phyloP scores from a whole-genome alignment of 1,140 invertebrate species.

The Neodiprion lecontei region DNA sequence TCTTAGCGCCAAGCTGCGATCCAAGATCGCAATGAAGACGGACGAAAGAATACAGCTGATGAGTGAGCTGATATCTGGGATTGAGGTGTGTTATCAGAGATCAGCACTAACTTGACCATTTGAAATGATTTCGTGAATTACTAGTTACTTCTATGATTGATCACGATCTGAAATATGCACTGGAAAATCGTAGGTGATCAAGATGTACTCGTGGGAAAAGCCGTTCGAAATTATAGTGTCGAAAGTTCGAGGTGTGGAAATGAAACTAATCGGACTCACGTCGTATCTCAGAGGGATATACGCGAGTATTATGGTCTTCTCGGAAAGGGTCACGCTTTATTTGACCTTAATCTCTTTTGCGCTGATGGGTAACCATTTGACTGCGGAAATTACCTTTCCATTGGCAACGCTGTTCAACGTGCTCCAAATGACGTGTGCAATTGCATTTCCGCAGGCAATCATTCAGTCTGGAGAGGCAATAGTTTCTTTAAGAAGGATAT shows the following conservation, averaged over 20 bases:
- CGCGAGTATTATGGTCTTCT: conserved; percentile 73
- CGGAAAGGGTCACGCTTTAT: conserved; percentile 77
- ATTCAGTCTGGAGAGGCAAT: conserved; percentile 70
- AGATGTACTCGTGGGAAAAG: conserved; percentile 83
- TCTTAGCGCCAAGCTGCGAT: conserved; percentile 62
- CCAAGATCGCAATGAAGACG: conserved; percentile 67
- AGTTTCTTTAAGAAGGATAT: conserved; percentile 70
- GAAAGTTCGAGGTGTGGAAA: conserved; percentile 67
- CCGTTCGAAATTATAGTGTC: conserved; percentile 69
- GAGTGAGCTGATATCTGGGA: conserved; percentile 78
- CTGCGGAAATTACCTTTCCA: conserved; percentile 68
- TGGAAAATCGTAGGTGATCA: conserved; percentile 66
- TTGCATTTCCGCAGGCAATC: conserved; percentile 77
- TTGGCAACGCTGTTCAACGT: conserved; percentile 76
- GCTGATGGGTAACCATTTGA: conserved; percentile 70
- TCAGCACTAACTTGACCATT: no score
- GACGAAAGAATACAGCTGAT: conserved; percentile 79
- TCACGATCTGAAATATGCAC: no score
- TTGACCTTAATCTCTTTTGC: conserved; percentile 76
- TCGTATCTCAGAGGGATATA: conserved; percentile 77
- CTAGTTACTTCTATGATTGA: conserved; percentile 44
- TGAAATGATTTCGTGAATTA: conserved; percentile 54
- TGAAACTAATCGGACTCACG: conserved; percentile 70
- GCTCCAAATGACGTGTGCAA: conserved; percentile 67
- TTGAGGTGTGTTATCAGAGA: conserved; percentile 62